Conservation (phyloP, 2,113 vertebrate species). For the Okapia johnstoni region DNA sequence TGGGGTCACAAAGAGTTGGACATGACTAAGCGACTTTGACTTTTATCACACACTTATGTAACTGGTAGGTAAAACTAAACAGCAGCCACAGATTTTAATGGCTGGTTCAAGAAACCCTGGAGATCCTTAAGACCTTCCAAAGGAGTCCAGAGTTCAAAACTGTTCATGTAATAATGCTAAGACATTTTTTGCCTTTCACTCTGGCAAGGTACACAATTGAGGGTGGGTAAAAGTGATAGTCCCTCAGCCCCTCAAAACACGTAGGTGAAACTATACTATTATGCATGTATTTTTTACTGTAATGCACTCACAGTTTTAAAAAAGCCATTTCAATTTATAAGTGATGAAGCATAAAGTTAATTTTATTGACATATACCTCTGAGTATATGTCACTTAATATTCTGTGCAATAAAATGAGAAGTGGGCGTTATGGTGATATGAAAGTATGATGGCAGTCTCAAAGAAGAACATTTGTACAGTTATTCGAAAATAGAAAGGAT, state of each 20-base stretch:
- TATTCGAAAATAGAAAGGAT: not conserved
- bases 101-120: not conserved
- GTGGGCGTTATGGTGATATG: not conserved
- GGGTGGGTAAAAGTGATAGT: not conserved
- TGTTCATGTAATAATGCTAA: not conserved
- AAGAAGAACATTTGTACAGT: not conserved
- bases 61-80: not conserved
- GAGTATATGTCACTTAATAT: not conserved
- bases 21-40: not conserved
- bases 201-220: not conserved
- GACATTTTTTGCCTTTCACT: not conserved
- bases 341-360: not conserved
- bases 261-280: not conserved
- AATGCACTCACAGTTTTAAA: fast-evolving
- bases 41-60: not conserved
- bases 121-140: not conserved
- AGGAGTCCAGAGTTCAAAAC: not conserved
- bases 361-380: not conserved
- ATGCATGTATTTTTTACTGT: not conserved
- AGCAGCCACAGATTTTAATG: not conserved
- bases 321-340: not conserved
- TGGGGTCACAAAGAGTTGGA: not conserved
- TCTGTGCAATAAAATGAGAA: not conserved
- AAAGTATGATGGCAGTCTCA: not conserved
- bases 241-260: not conserved